phyloP scores from a whole-genome alignment of 2,888 invertebrate species.

The Cordilura impudica region DNA sequence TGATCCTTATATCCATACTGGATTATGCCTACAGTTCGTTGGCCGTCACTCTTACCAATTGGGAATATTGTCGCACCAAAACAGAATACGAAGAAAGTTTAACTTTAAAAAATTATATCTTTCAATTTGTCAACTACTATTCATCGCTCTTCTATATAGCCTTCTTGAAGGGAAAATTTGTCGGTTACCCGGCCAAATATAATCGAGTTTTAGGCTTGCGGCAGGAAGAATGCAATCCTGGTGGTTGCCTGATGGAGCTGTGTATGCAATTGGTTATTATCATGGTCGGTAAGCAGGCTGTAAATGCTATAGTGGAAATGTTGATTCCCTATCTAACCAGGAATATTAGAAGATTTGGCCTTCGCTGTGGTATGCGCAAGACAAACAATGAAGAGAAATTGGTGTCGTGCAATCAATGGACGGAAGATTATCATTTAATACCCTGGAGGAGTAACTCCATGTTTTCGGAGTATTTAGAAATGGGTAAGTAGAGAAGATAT shows the following conservation, averaged over 20 bases:
- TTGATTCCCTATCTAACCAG: slow-evolving; percentile 82
- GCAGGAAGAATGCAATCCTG: slow-evolving; percentile 89
- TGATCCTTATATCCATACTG: slow-evolving; percentile 86
- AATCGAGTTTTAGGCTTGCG: slow-evolving; percentile 84
- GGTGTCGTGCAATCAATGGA: slow-evolving; percentile 84
- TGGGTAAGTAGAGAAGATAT: slow-evolving; percentile 81
- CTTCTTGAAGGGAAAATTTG: slow-evolving; percentile 87
- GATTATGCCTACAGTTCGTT: slow-evolving; percentile 84
- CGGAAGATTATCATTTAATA: slow-evolving; percentile 85
- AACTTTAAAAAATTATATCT: slow-evolving; percentile 90
- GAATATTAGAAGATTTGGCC: slow-evolving; percentile 76
- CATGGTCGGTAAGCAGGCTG: slow-evolving; percentile 91
- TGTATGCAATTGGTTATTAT: slow-evolving; percentile 91
- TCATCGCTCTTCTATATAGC: slow-evolving; percentile 92
- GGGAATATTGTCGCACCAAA: slow-evolving; percentile 88
- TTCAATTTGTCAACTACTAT: slow-evolving; percentile 94
- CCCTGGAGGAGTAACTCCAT: slow-evolving; percentile 83
- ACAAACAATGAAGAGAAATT: slow-evolving; percentile 73
- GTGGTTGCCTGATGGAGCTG: slow-evolving; percentile 91
- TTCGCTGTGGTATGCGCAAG: slow-evolving; percentile 79
- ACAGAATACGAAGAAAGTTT: slow-evolving; percentile 92
- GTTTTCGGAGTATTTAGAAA: slow-evolving; percentile 91
- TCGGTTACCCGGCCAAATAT: slow-evolving; percentile 88
- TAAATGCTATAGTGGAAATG: slow-evolving; percentile 88
- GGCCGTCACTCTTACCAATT: slow-evolving; percentile 85